Conservation (phyloP, 2,888 invertebrate species). For the Diadromus collaris region DNA sequence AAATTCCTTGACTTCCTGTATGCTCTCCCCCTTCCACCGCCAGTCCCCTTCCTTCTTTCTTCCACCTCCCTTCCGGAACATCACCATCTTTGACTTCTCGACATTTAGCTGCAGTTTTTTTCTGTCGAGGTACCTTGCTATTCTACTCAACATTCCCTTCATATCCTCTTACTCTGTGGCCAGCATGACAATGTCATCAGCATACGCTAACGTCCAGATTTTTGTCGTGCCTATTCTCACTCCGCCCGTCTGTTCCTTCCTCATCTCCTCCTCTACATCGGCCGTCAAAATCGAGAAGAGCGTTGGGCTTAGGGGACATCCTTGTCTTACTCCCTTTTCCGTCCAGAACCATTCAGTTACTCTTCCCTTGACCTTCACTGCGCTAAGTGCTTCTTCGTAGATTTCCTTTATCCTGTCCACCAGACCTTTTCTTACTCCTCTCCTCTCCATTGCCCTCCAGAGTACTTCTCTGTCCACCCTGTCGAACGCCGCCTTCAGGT, state of each 20-base stretch:
- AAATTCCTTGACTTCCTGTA: constrained; percentile 51
- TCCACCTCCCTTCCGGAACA: constrained; percentile 31
- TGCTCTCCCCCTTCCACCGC: constrained; percentile 28
- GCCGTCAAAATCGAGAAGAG: constrained; percentile 57
- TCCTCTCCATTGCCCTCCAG: constrained; percentile 13
- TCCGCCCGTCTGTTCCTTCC: constrained; percentile 46
- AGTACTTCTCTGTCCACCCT: constrained; percentile 22
- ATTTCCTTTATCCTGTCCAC: constrained; percentile 41
- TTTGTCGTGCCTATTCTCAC: constrained; percentile 32
- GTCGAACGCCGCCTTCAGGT: constrained; percentile 41
- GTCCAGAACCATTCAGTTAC: constrained; percentile 45
- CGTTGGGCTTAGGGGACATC: constrained; percentile 60
- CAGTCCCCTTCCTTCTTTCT: constrained; percentile 27
- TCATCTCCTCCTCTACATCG: constrained; percentile 48
- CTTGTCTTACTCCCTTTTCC: constrained; percentile 57
- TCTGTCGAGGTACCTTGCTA: constrained; percentile 12
- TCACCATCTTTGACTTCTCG: constrained; percentile 41
- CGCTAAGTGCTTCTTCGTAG: constrained; percentile 42
- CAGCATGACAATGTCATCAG: constrained; percentile 40
- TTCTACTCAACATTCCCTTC: constrained; percentile 14
- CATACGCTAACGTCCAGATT: constrained; percentile 51
- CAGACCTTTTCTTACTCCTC: constrained; percentile 23
- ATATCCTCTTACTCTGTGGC: constrained; percentile 24
- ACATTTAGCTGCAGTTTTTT: constrained; percentile 27
- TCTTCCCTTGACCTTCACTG: constrained; percentile 28